A percentile compares a stretch with the other conserved stretches of the same genome.
Conservation (phyloP, 2,797 vertebrate species). For the Microctenopoma steveboyesi region DNA sequence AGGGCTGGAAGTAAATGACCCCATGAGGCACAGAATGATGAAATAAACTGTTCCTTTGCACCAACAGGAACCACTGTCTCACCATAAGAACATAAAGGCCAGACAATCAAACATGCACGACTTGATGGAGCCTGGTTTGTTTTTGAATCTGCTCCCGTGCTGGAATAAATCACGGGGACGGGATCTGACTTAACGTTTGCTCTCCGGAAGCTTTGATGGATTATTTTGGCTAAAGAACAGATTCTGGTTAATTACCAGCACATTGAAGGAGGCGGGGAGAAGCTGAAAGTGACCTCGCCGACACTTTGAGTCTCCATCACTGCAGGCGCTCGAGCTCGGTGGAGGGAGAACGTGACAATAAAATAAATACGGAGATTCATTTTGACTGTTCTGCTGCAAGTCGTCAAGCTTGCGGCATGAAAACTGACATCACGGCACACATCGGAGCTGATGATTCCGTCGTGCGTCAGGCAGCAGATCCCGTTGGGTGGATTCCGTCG, state of each 20-base stretch:
- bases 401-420: slow-evolving; percentile 11
- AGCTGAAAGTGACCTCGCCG: slow-evolving; percentile 42
- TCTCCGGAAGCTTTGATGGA: slow-evolving; percentile 45
- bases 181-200: background rate
- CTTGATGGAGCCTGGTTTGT: too few species aligned
- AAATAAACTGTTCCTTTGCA: too few species aligned
- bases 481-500: slow-evolving; percentile 20
- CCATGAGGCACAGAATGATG: too few species aligned
- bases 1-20: background rate
- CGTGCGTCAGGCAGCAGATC: slow-evolving; percentile 14
- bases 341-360: too few species aligned
- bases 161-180: background rate
- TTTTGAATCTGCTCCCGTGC: too few species aligned
- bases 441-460: background rate
- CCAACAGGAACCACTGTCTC: too few species aligned
- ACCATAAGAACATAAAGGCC: background rate
- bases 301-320: slow-evolving; percentile 5
- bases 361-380: too few species aligned
- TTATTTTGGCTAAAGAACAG: slow-evolving; percentile 42
- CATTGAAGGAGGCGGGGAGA: slow-evolving; percentile 18
- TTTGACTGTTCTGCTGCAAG: background rate
- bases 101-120: background rate
- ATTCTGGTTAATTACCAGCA: slow-evolving; percentile 36
- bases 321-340: background rate
- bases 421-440: background rate